Evolutionary conservation across 2,797 vertebrate species (phyloP).

Genomic region (Spea hammondii): DNA sequence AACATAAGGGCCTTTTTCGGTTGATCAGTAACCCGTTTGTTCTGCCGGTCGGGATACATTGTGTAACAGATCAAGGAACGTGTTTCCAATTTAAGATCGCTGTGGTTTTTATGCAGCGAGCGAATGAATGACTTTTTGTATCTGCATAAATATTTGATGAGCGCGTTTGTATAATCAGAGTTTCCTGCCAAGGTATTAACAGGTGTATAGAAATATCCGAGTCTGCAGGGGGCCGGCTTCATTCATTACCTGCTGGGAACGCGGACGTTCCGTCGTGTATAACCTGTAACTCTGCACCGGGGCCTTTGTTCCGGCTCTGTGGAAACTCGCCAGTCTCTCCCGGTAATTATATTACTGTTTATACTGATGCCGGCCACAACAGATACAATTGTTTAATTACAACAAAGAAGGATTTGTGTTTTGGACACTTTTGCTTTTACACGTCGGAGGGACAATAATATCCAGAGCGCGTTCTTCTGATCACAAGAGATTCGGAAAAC

Average conservation of each 20-base stretch:
- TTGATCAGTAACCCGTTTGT: too few relatives aligned
- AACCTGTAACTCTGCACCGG: slow-evolving; percentile 17
- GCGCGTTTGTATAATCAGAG: slow-evolving; percentile 3
- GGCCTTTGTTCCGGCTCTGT: slow-evolving; percentile 6
- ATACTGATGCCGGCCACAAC: background rate
- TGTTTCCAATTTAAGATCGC: too few relatives aligned
- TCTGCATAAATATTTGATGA: slow-evolving; percentile 19
- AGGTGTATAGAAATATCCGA: slow-evolving; percentile 1
- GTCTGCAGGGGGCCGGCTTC: background rate
- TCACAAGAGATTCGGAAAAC: too few relatives aligned
- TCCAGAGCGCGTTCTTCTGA: too few relatives aligned
- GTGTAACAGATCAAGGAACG: too few relatives aligned
- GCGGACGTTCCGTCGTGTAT: background rate
- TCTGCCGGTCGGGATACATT: too few relatives aligned
- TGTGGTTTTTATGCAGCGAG: too few relatives aligned
- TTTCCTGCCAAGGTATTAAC: slow-evolving; percentile 16
- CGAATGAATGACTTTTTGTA: background rate
- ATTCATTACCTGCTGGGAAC: slow-evolving; percentile 4
- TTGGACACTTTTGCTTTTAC: too few relatives aligned
- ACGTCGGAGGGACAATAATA: too few relatives aligned
- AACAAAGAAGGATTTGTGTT: background rate
- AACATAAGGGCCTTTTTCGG: too few relatives aligned
- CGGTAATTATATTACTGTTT: slow-evolving; percentile 17
- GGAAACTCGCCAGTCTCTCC: background rate
- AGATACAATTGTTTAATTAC: background rate